phyloP scores from a whole-genome alignment of 1,140 invertebrate genomes.

The Apis florea region DNA sequence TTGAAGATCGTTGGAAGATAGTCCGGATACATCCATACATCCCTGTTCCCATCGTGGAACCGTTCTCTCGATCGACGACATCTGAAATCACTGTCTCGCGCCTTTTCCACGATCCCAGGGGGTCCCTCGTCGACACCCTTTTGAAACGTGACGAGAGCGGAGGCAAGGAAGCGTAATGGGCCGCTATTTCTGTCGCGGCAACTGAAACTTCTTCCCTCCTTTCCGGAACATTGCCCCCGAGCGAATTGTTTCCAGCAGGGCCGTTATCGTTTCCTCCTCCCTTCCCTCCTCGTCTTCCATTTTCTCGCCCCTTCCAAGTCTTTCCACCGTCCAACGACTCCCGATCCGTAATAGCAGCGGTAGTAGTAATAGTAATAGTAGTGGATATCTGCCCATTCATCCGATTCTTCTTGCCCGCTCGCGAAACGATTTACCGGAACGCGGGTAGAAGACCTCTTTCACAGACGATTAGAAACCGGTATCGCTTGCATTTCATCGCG shows the following conservation, averaged over 20 bases:
- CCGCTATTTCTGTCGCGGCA: conserved; percentile 60
- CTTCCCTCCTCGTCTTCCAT: not conserved
- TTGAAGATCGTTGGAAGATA: no score
- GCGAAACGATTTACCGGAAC: conserved; percentile 29
- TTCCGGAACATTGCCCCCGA: conserved; percentile 61
- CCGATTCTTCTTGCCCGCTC: conserved; percentile 43
- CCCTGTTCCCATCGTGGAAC: not conserved
- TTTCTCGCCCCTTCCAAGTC: not conserved
- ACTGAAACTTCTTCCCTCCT: conserved; percentile 63
- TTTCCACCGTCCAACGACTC: conserved; percentile 17
- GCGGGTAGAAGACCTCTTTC: conserved; percentile 36
- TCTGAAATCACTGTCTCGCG: conserved; percentile 24
- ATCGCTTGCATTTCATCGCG: conserved; percentile 41
- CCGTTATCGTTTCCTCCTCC: conserved; percentile 56
- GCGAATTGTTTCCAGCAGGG: conserved; percentile 64
- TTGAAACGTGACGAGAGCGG: conserved; percentile 42
- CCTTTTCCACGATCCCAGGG: not conserved
- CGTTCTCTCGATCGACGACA: not conserved
- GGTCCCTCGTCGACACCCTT: conserved; percentile 52
- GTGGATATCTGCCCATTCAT: conserved; percentile 51
- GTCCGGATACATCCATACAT: not conserved
- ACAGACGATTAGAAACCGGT: conserved; percentile 59
- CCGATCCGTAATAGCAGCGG: not conserved
- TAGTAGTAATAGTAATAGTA: not conserved
- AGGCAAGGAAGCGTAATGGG: conserved; percentile 52